A percentile compares a stretch with the other conserved stretches of the same genome.
Evolutionary conservation across 2,797 vertebrate species (phyloP).

Genomic region (Coracias cyanogaster): DNA sequence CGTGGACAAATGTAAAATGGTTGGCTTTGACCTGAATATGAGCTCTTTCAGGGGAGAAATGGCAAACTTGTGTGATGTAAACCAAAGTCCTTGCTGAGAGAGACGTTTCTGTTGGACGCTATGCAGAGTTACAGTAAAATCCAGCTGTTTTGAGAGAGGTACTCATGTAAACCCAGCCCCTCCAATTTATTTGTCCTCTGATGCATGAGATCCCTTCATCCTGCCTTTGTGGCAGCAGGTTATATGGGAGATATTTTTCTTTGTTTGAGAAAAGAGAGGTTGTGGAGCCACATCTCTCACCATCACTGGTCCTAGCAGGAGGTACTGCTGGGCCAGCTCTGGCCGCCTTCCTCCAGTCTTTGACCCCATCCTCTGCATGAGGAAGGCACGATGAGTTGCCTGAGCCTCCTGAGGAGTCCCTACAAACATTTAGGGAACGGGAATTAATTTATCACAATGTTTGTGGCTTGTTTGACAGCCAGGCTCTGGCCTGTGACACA

Average conservation of each 20-base stretch:
- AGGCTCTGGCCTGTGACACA: background rate
- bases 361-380: background rate
- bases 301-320: background rate
- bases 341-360: background rate
- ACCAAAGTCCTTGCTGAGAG: background rate
- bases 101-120: rapidly evolving
- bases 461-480: too few relatives aligned
- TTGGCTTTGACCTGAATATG: background rate
- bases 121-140: background rate
- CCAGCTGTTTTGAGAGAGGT: background rate
- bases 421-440: background rate
- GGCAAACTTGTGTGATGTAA: background rate
- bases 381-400: rapidly evolving
- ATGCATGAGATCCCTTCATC: background rate
- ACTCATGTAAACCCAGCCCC: background rate
- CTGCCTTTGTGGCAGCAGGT: background rate
- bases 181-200: background rate
- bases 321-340: background rate
- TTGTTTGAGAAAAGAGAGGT: background rate
- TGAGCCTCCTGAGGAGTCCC: background rate
- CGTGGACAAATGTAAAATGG: background rate
- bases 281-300: background rate
- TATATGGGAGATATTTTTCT: too few relatives aligned
- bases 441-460: background rate
- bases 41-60: background rate